phyloP scores from a whole-genome alignment of 1,140 invertebrate genomes.

The Papilio polyxenes region DNA sequence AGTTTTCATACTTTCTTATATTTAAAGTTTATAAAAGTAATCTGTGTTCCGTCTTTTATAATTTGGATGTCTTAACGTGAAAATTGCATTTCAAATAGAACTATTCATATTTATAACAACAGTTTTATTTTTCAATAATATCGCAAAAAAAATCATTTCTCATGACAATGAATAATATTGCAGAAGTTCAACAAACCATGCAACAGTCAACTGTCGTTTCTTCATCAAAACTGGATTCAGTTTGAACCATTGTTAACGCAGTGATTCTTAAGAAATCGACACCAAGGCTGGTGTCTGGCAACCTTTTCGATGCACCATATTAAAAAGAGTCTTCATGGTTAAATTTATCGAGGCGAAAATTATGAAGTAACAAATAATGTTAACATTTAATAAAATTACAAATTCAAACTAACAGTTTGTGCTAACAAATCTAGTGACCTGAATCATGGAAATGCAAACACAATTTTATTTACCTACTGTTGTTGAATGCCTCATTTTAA shows the following conservation, averaged over 20 bases:
- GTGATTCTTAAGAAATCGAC: constrained; percentile 9
- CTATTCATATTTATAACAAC: no score
- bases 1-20: no score
- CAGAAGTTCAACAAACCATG: constrained; percentile 50
- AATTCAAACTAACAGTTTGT: no score
- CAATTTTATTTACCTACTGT: constrained; percentile 36
- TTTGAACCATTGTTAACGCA: constrained; percentile 8
- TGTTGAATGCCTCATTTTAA: constrained; percentile 34
- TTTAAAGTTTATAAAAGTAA: neutral
- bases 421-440: neutral
- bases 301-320: neutral
- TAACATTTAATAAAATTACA: neutral
- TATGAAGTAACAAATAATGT: neutral
- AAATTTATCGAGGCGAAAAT: neutral
- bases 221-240: constrained; percentile 41
- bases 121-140: neutral
- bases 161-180: constrained; percentile 60
- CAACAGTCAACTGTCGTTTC: constrained; percentile 55
- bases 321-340: neutral
- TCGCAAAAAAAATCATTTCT: constrained; percentile 20
- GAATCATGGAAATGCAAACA: constrained; percentile 27
- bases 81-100: no score
- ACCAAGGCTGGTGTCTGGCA: neutral
- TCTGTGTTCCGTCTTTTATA: neutral
- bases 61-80: no score